Evolutionary conservation across 2,797 vertebrate genomes (phyloP), one percentile per base, ranked within the genome.

Genomic region (Nasua narica): DNA sequence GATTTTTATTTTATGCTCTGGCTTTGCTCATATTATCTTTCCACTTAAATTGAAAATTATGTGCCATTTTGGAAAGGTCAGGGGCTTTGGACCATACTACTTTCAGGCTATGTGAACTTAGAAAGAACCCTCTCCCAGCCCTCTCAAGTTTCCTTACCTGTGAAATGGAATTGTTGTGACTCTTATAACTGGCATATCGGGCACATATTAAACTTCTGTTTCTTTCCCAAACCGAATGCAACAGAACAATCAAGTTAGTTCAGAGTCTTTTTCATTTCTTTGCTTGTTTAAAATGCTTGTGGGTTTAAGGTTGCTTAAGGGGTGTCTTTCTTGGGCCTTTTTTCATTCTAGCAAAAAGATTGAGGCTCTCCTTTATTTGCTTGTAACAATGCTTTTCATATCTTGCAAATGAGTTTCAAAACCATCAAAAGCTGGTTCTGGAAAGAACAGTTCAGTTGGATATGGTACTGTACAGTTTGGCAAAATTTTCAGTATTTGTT

Each of bases 1-100:
- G 21, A 90, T 84, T 70, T 96, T 90, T 52, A 56, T 83, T 89
- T 91, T 37, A 70, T 69, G 27, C 62, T 91, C 72, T 87, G 62
- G 43, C 74, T 54, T 72, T 60, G 4, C 1, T 91, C 7, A 4
- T 67, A 25, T 76, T 79, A 35, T 46, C 27, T 35, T 83, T 72
- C 85, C 14, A 74, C 79, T 78, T 91, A 50, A 74, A 62, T 76
- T 56, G 50, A 77, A 95, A 92, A 81, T 62, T 40, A 43, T 83
- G 18, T 69, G 82, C 35, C 70, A 48, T 81, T 93, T 90, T 76
- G 72, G 50, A 72, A 97, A 52, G 77, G 50, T 62, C 50, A 48
- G 27, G 32, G 9, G 15, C 52, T 88, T 79, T n/a, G 52, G 46
- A 16, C 62, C 27, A 56, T 56, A 54, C 76, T 65, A 5, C 70